Base-by-base conservation (phyloP, 2,113 vertebrate species). In the Oncorhynchus masou region DNA sequence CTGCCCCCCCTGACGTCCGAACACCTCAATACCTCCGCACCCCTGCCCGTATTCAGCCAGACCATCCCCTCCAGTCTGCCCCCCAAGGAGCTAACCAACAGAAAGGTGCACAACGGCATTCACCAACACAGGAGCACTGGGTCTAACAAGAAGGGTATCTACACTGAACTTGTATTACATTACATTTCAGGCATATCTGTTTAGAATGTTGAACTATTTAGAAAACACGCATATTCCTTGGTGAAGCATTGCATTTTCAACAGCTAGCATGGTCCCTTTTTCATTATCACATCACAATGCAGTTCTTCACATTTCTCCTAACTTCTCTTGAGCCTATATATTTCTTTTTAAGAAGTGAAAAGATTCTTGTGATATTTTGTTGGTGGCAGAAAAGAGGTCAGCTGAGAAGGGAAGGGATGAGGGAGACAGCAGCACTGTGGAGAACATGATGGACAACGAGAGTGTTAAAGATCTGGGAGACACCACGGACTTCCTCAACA, bases 401-500 rank as follows among this genome's bases (percentile, higher is more conserved):
- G 48, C 73, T 62, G 84, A 83, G 67, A 76, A 80, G 15, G 75
- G 64, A 67, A 29, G 20, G 6, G 82, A 68, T n/a, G 80, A 91
- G 11, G 79, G 87, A 79, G 88, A 75, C 79, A 84, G 88, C 86
- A 86, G 88, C 86, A 48, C 80, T 69, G 86, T 87, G 66, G 90
- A 92, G 72, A 92, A 92, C 82, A 86, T 92, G 86, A 95, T 94
- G 15, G 90, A 91, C 88, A 87, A 83, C 31, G 95, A 94, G 86
- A 92, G 90, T 73, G 88, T 92, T 5, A 92, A 89, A 91, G 94
- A 91, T 71, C 91, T 97, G 73, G 96, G 95, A 81, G 93, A 96
- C 79, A 96, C 96, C 77, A 86, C 88, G 0, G 91, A 94, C 73
- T 74, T 96, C 82, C 90, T 99, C 86, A 99, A 99, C 88, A 94